Percentiles rank a stretch among this genome's conserved stretches.
These are phyloP conservation scores for Syrphus vitripennis DNA, from an alignment of 2,888 invertebrate species.

Conservation along the genomic window DNA sequence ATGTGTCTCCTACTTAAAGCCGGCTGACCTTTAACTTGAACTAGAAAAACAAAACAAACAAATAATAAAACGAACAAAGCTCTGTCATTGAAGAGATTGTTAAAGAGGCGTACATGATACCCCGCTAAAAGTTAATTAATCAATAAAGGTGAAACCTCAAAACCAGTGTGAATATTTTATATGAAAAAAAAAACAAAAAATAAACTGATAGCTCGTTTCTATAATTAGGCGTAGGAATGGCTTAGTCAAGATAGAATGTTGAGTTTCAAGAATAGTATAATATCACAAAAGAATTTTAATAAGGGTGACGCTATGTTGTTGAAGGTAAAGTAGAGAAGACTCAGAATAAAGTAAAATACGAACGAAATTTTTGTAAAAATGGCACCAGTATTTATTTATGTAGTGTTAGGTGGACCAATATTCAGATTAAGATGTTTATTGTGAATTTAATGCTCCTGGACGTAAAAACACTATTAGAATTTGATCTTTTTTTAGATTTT, in stretches of 20 bases:
- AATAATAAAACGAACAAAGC: constrained; percentile 16
- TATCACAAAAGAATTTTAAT: not conserved
- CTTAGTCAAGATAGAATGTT: not conserved
- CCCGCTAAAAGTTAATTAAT: not conserved
- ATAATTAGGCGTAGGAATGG: not conserved
- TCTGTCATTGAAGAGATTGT: constrained; percentile 36
- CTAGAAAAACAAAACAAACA: constrained; percentile 41
- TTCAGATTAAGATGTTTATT: too few relatives aligned
- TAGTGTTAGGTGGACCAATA: too few relatives aligned
- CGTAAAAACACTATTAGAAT: too few relatives aligned
- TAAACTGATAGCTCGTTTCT: not conserved
- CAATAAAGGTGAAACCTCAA: constrained; percentile 8
- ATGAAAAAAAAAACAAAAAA: not conserved
- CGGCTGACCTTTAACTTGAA: constrained; percentile 68
- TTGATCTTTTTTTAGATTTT: too few relatives aligned
- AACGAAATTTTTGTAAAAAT: not conserved
- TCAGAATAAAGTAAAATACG: not conserved
- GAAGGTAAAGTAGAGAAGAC: not conserved
- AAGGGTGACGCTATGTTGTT: not conserved
- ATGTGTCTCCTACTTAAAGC: constrained; percentile 34
- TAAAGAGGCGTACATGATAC: not conserved
- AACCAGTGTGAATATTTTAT: not conserved
- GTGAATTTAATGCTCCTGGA: too few relatives aligned
- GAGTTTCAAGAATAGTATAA: not conserved
- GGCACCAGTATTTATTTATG: too few relatives aligned